Evolutionary conservation across 1,140 invertebrate species (phyloP).

Genomic region (Lamellibrachia luymesi): DNA sequence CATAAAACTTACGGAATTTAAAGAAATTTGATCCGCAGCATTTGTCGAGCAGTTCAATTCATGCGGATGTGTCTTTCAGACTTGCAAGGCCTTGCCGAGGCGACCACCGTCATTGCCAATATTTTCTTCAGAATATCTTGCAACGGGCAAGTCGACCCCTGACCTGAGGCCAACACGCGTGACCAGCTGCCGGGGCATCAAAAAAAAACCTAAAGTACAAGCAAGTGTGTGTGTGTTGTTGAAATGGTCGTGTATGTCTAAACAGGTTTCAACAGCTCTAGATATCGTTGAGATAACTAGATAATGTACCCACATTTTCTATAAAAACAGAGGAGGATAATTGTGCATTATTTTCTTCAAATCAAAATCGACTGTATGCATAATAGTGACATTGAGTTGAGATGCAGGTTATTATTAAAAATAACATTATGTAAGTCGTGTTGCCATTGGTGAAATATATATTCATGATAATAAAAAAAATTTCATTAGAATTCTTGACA

Average conservation of each 20-base stretch:
- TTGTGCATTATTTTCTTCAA: neutral
- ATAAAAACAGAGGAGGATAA: neutral
- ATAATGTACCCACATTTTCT: neutral
- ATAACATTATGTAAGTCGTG: no score
- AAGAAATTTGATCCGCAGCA: neutral
- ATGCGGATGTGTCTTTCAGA: constrained; percentile 27
- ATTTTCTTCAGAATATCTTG: constrained; percentile 39
- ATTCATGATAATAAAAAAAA: no score
- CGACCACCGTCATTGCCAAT: constrained; percentile 34
- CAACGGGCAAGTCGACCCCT: constrained; percentile 41
- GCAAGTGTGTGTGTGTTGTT: constrained; percentile 11
- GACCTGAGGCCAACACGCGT: constrained; percentile 38
- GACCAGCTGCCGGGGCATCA: constrained; percentile 28
- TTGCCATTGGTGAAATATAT: no score
- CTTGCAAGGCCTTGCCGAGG: constrained; percentile 37
- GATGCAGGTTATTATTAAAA: no score
- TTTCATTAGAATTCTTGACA: no score
- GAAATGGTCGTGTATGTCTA: neutral
- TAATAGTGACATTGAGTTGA: no score
- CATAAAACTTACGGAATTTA: no score
- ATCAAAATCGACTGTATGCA: no score
- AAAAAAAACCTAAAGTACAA: neutral
- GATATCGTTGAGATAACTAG: neutral
- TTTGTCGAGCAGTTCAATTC: neutral
- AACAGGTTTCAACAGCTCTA: neutral